Evolutionary conservation across 2,888 invertebrate species (phyloP).

Genomic region (Dolichopus griseipennis): DNA sequence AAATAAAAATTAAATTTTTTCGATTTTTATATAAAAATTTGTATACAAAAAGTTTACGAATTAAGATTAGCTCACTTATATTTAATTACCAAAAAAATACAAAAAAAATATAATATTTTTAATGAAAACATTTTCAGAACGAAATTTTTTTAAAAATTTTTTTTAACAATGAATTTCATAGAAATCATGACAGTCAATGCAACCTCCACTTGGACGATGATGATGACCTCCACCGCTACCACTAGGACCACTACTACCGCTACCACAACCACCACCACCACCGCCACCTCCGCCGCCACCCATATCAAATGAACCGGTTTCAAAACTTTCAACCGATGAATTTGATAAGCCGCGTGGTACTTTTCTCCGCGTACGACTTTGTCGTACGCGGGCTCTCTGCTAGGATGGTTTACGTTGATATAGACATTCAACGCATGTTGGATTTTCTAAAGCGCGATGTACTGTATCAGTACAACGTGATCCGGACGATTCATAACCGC

Average conservation of each 20-base stretch:
- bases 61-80: too few species aligned
- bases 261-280: constrained; percentile 20
- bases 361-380: constrained; percentile 54
- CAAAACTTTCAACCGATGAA: constrained; percentile 26
- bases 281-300: constrained; percentile 17
- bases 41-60: too few species aligned
- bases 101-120: too few species aligned
- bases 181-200: constrained; percentile 43
- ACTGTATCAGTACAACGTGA: constrained; percentile 29
- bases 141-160: constrained; percentile 33
- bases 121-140: too few species aligned
- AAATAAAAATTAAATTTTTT: too few species aligned
- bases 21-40: too few species aligned
- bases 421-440: constrained; percentile 66
- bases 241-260: constrained; percentile 24
- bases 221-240: constrained; percentile 21
- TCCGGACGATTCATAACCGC: constrained; percentile 50
- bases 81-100: too few species aligned
- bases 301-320: constrained; percentile 23
- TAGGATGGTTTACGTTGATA: constrained; percentile 56
- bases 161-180: constrained; percentile 54
- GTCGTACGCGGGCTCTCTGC: constrained; percentile 53
- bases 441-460: constrained; percentile 53
- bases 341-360: constrained; percentile 39
- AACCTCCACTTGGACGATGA: constrained; percentile 31